Conservation (phyloP, 2,888 invertebrate species). For the Mylabris sibirica region DNA sequence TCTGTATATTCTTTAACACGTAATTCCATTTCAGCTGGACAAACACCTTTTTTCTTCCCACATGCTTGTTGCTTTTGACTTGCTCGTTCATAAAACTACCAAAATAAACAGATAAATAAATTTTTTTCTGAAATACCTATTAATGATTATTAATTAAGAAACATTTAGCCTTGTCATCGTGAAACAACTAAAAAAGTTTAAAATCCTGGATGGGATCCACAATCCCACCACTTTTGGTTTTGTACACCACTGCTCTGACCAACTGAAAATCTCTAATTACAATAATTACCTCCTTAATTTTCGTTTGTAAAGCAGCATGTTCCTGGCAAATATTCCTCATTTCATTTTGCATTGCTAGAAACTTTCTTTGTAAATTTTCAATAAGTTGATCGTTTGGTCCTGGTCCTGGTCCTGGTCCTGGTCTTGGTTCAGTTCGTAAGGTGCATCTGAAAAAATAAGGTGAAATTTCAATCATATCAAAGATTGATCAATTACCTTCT, state of each 20-base stretch:
- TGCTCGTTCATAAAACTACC: background rate
- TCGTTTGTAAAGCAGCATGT: conserved; percentile 67
- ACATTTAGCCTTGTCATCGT: too few species aligned
- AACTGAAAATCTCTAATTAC: background rate
- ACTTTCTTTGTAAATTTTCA: conserved; percentile 69
- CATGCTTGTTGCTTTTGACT: conserved; percentile 45
- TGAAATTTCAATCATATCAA: background rate
- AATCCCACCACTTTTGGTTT: too few species aligned
- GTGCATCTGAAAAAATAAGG: conserved; percentile 63
- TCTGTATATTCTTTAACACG: conserved; percentile 60
- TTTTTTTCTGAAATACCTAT: too few species aligned
- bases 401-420: too few species aligned
- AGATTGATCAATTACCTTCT: background rate
- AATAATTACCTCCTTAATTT: conserved; percentile 54
- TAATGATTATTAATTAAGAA: too few species aligned
- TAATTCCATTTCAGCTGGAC: conserved; percentile 61
- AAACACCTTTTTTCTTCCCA: conserved; percentile 55
- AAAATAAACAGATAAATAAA: background rate
- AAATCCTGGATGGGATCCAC: too few species aligned
- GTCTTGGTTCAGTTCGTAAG: conserved; percentile 70
- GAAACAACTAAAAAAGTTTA: too few species aligned
- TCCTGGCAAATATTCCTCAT: conserved; percentile 70
- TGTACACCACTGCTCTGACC: too few species aligned
- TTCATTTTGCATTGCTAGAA: conserved; percentile 70
- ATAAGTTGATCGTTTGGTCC: conserved; percentile 70